A percentile compares a stretch with the other conserved stretches of the same genome.
phyloP scores from a whole-genome alignment of 1,140 invertebrate genomes.

The Zaprionus nigranus region DNA sequence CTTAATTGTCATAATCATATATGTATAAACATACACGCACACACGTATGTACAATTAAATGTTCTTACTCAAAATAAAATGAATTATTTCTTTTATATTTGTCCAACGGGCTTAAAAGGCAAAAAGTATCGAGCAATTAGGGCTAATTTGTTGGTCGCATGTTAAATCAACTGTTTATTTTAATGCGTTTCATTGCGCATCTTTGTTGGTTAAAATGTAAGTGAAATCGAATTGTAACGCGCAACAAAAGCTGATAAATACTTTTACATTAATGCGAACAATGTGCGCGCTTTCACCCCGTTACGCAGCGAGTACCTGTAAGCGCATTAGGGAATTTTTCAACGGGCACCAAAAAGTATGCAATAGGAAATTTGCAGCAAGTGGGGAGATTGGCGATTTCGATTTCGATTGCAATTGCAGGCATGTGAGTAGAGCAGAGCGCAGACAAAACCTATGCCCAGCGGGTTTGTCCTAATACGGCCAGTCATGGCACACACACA shows the following conservation, averaged over 20 bases:
- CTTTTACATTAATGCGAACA: not conserved
- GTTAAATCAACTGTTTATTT: slow-evolving; percentile 8
- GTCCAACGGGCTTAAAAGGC: not conserved
- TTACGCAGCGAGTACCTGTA: not conserved
- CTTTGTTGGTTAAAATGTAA: not conserved
- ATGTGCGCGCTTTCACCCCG: not conserved
- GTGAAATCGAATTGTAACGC: not conserved
- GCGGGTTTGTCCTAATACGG: slow-evolving; percentile 23
- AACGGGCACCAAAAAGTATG: slow-evolving; percentile 8
- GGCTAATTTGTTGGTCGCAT: not conserved
- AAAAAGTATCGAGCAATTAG: not conserved
- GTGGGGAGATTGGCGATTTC: slow-evolving; percentile 17
- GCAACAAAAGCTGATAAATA: slow-evolving; percentile 4
- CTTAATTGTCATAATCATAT: not conserved
- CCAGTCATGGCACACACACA: slow-evolving; percentile 28
- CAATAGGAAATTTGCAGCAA: slow-evolving; percentile 17
- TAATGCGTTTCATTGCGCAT: not conserved
- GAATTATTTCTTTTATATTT: not conserved
- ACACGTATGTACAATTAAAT: not conserved
- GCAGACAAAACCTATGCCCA: slow-evolving; percentile 36
- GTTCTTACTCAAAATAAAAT: not conserved
- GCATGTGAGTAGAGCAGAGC: not conserved
- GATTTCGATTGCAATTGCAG: not conserved
- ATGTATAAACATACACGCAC: not conserved
- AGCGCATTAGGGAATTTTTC: slow-evolving; percentile 21